Percentiles rank a stretch among this genome's conserved stretches.
Conservation (phyloP, 2,888 invertebrate species). For the Nasonia oneida region DNA sequence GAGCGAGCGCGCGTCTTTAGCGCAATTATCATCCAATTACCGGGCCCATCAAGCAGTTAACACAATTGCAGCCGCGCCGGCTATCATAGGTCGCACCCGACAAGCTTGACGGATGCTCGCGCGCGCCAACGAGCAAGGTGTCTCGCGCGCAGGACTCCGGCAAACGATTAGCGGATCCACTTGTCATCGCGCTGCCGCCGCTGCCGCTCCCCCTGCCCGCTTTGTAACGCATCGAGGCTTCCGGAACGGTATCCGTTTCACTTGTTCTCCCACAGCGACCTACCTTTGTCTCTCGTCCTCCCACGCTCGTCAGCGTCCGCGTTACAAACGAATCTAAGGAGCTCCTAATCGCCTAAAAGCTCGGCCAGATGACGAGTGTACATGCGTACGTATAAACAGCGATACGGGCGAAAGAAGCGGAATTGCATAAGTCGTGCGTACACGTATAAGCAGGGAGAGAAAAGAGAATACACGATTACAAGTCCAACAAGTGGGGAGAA, state of each 20-base stretch:
- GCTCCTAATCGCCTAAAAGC: not conserved
- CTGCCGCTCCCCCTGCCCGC: slow-evolving; percentile 72
- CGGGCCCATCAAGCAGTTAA: slow-evolving; percentile 76
- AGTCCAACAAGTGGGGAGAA: slow-evolving; percentile 40
- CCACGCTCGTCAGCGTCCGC: not conserved
- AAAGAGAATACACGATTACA: slow-evolving; percentile 58
- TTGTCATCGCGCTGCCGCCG: slow-evolving; percentile 72
- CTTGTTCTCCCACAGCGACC: slow-evolving; percentile 21
- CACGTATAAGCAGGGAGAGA: slow-evolving; percentile 26
- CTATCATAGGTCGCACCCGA: slow-evolving; percentile 71
- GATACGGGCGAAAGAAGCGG: slow-evolving; percentile 53
- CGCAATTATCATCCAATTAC: slow-evolving; percentile 78
- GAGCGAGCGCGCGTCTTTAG: slow-evolving; percentile 55
- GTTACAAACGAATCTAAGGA: not conserved
- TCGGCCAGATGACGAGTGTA: not conserved
- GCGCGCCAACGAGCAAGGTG: slow-evolving; percentile 62
- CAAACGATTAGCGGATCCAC: slow-evolving; percentile 76
- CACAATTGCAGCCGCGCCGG: slow-evolving; percentile 73
- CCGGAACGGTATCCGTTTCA: slow-evolving; percentile 65
- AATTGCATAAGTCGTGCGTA: slow-evolving; percentile 54
- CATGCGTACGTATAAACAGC: slow-evolving; percentile 16
- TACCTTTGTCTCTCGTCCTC: not conserved
- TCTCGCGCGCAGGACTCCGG: slow-evolving; percentile 56
- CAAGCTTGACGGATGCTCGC: slow-evolving; percentile 65
- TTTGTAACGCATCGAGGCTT: slow-evolving; percentile 74